Base-by-base conservation (phyloP, 1,140 invertebrate genomes). In the Temnothorax longispinosus region DNA sequence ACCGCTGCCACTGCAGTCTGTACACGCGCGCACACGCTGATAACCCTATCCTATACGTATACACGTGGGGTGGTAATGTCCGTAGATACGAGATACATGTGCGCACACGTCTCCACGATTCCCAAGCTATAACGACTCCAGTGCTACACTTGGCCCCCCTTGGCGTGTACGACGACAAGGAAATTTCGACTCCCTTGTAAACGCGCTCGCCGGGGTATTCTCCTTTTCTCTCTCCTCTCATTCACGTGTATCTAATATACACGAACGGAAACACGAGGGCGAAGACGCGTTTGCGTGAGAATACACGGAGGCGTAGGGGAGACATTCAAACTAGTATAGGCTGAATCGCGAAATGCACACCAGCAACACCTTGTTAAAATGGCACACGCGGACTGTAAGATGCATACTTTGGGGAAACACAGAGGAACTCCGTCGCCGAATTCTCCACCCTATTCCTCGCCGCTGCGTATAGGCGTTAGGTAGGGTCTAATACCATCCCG, bases 1-100 rank as follows among this genome's bases (percentile, higher is more conserved):
- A 94, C 93, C 93, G 90, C 92, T 90, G 88, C 87, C 89, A 80
- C 88, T 89, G 85, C 75, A 84, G 87, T 87, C 84, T 87, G 88
- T 89, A 90, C 82, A 71, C 56, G 38, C 56, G 44, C 62, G 41
- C 69, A 75, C 41, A 84, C 21, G 21, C 69, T 11, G 69, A 74
- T 60, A 75, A 50, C 41, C 41, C 3, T n/a, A 15, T 21, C 74
- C 71, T 64, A 80, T 64, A 80, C 77, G 60, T 62, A 65, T 56
- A 77, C 21, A 15, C n/a, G n/a, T 52, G 27, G 44, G 10, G 32
- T 54, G 18, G 44, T 18, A 52, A 78, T 60, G 32, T 65, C 11
- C n/a, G 27, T 69, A 65, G 15, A 67, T n/a, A 74, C 52, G 38
- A 41, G 18, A 18, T 41, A 81, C 74, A 60, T 32, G 60, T 60